A percentile compares a stretch with the other conserved stretches of the same genome.
phyloP scores from a whole-genome alignment of 2,113 vertebrate species.

The Tinamus guttatus region DNA sequence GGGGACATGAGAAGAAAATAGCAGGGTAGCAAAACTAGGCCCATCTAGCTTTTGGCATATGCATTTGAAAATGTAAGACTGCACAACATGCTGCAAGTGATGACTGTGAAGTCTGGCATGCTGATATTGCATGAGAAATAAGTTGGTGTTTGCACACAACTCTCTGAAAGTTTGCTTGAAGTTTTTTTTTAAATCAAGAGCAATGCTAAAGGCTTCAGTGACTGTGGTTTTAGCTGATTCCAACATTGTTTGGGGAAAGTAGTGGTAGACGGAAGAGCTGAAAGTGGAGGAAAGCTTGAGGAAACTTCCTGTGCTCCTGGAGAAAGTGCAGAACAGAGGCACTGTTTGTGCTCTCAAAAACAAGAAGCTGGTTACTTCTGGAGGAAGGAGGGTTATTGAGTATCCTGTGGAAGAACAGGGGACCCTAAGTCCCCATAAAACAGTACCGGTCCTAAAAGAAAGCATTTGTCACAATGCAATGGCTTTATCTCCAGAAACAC shows the following conservation, averaged over 20 bases:
- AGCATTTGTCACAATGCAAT: background rate
- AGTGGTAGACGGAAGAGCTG: background rate
- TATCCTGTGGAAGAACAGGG: background rate
- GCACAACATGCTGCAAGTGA: fast-evolving
- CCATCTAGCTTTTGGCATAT: background rate
- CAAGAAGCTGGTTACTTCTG: background rate
- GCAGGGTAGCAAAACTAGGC: background rate
- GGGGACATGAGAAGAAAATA: background rate
- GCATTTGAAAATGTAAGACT: background rate
- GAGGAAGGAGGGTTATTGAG: background rate
- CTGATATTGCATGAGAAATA: background rate
- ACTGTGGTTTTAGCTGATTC: background rate
- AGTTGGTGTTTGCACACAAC: fast-evolving
- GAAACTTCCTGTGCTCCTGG: background rate
- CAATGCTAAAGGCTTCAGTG: background rate
- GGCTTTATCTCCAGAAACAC: background rate
- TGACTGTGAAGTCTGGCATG: fast-evolving
- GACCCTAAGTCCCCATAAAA: background rate
- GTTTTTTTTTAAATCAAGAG: background rate
- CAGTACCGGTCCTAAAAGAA: background rate
- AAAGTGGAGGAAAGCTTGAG: background rate
- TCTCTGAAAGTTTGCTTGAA: background rate
- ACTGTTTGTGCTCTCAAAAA: background rate
- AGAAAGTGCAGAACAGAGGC: fast-evolving
- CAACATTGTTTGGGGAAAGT: background rate